Conservation (phyloP, 2,888 invertebrate species). For the Euplexia lucipara region DNA sequence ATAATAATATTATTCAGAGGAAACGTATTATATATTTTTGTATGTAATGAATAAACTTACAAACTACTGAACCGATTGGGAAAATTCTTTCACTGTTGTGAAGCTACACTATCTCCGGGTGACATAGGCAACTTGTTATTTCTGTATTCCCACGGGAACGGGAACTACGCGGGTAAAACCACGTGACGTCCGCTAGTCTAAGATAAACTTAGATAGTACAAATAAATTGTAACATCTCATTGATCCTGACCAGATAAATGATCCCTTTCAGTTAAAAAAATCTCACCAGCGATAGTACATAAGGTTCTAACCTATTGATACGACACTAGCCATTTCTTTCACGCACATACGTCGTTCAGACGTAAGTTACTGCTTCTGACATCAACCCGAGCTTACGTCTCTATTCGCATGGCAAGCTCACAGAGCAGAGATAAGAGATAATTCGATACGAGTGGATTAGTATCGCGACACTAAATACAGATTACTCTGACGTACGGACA, state of each 20-base stretch:
- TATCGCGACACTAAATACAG: conserved; percentile 70
- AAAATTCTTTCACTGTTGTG: too few relatives aligned
- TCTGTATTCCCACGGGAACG: too few relatives aligned
- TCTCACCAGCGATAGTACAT: conserved; percentile 2
- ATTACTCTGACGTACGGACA: conserved; percentile 70
- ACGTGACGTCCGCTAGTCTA: too few relatives aligned
- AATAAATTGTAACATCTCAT: too few relatives aligned
- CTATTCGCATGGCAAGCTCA: conserved; percentile 57
- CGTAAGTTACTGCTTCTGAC: conserved; percentile 42
- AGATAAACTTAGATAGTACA: too few relatives aligned
- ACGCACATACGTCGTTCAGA: conserved; percentile 18
- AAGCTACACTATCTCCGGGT: too few relatives aligned
- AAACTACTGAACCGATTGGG: too few relatives aligned
- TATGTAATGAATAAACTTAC: too few relatives aligned
- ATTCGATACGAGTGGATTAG: conserved; percentile 68
- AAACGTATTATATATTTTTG: too few relatives aligned
- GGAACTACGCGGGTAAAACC: too few relatives aligned
- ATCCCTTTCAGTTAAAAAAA: conserved; percentile 21
- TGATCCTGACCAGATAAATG: conserved; percentile 9
- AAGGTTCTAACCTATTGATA: conserved; percentile 8
- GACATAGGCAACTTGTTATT: too few relatives aligned
- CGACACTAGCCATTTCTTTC: conserved; percentile 26
- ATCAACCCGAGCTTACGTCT: conserved; percentile 58
- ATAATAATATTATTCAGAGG: too few relatives aligned
- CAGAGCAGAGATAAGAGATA: conserved; percentile 68